These are phyloP conservation scores for Sakesphorus luctuosus DNA, from an alignment of 2,113 vertebrate species.

Conservation along the genomic window DNA sequence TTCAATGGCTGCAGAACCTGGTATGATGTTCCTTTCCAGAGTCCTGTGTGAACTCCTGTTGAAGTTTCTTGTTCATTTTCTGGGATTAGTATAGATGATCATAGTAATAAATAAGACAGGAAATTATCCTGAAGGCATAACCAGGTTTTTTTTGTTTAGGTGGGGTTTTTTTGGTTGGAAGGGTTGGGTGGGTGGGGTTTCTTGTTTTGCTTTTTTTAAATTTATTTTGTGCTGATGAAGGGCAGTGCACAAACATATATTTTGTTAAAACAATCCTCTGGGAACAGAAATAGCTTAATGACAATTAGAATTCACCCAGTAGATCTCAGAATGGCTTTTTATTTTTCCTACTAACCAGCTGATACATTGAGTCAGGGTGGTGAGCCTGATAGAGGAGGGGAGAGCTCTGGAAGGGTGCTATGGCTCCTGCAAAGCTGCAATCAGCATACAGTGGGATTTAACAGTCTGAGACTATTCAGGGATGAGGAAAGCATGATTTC, in stretches of 20 bases:
- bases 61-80: background rate
- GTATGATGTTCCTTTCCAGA: background rate
- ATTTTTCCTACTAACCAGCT: background rate
- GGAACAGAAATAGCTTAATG: background rate
- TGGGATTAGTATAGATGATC: background rate
- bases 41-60: fast-evolving
- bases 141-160: background rate
- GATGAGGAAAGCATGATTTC: background rate
- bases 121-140: background rate
- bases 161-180: no score
- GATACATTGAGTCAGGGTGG: background rate
- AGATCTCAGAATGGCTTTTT: background rate
- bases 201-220: background rate
- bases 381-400: background rate
- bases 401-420: background rate
- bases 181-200: no score
- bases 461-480: background rate
- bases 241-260: background rate
- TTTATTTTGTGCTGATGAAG: background rate
- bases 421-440: background rate
- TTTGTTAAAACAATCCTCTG: background rate
- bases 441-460: background rate
- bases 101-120: background rate
- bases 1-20: background rate
- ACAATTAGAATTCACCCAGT: background rate